Conservation (phyloP, 1,140 invertebrate genomes). For the Ladona fulva region DNA sequence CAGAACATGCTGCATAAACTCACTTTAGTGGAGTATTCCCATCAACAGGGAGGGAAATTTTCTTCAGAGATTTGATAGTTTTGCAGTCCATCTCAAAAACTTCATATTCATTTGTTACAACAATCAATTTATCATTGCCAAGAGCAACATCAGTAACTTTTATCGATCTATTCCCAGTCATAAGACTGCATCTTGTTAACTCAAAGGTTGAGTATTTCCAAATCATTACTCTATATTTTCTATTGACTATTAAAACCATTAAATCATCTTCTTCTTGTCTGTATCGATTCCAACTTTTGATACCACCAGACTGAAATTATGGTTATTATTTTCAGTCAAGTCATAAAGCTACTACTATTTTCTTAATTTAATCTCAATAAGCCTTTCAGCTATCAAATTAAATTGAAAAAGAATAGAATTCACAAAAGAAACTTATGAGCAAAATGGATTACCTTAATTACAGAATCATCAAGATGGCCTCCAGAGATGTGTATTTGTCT, state of each 20-base stretch:
- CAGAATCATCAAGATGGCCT: background rate
- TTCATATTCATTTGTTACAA: background rate
- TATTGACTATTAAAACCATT: background rate
- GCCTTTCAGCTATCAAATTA: too few species aligned
- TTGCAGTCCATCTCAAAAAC: background rate
- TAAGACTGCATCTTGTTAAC: background rate
- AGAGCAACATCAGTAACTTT: background rate
- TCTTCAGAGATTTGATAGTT: background rate
- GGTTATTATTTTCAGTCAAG: too few species aligned
- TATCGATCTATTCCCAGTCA: background rate
- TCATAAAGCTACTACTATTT: too few species aligned
- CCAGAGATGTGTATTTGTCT: background rate
- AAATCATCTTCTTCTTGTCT: background rate
- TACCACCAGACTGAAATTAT: background rate
- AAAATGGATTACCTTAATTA: background rate
- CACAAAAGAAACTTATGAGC: background rate
- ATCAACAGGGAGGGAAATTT: background rate
- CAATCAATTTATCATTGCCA: background rate
- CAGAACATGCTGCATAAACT: background rate
- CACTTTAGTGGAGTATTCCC: background rate
- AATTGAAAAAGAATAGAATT: too few species aligned
- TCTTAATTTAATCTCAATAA: too few species aligned
- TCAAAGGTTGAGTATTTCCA: background rate
- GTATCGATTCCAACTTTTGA: background rate
- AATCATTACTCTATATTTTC: background rate